A percentile compares a stretch with the other conserved stretches of the same genome.
These are phyloP conservation scores for Vespertilio murinus DNA, from an alignment of 2,797 vertebrate species.

Conservation along the genomic window DNA sequence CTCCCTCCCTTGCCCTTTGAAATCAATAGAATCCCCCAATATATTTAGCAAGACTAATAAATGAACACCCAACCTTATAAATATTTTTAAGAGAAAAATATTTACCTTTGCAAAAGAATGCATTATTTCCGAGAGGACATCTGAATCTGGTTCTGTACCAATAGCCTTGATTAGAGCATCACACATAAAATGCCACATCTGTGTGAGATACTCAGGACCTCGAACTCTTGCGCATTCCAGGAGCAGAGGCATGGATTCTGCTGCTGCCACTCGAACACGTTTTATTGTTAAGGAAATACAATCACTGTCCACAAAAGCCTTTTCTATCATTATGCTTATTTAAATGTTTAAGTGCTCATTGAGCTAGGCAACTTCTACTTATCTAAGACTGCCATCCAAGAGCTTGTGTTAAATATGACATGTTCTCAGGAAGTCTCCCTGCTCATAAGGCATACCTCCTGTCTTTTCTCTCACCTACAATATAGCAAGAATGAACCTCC, in stretches of 20 bases:
- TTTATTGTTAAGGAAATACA: conserved; percentile 84
- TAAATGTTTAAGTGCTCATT: background rate
- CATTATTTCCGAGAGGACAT: conserved; percentile 99
- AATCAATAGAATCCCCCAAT: background rate
- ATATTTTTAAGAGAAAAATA: background rate
- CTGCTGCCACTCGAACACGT: conserved; percentile 97
- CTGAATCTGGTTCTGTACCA: conserved; percentile 96
- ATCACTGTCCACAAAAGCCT: background rate
- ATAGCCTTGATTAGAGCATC: conserved; percentile 98
- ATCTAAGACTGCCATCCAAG: background rate
- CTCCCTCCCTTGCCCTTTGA: too few relatives aligned
- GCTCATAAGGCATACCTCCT: background rate
- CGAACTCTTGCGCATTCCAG: conserved; percentile 95
- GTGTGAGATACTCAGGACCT: conserved; percentile 96
- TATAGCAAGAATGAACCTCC: background rate
- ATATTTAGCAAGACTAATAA: background rate
- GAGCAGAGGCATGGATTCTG: conserved; percentile 97
- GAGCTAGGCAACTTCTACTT: background rate
- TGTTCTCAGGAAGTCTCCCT: background rate
- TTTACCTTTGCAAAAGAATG: conserved; percentile 98
- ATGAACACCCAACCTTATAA: background rate
- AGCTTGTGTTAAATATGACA: background rate
- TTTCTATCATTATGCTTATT: background rate
- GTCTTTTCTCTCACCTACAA: background rate
- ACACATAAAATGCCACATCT: conserved; percentile 99